Evolutionary conservation across 1,140 invertebrate genomes (phyloP), one percentile per base, ranked within the genome.

Genomic region (Brachionus manjavacas): DNA sequence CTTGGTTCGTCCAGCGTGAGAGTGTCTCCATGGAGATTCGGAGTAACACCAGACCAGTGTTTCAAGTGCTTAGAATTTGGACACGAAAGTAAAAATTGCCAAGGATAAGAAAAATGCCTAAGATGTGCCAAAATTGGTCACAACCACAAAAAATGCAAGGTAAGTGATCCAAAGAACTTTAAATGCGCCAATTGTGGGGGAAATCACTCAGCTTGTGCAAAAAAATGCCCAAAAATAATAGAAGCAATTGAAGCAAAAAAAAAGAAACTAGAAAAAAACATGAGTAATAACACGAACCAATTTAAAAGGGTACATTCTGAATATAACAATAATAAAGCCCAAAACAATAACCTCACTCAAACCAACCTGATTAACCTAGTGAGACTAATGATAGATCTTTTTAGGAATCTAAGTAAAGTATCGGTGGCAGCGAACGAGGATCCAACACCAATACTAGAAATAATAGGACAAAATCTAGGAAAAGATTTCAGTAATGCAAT

Each of bases 1-100:
- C 28, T 70, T 16, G 66, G 66, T 16, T 31, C 66, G 14, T 70
- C 66, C 28, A 35, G 6, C 66, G 35, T 70, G 14, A 70, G 66
- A 70, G 66, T 70, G 11, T 70, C 66, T 35, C 66, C 66, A 31
- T 70, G 66, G 66, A 70, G 66, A 70, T 70, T 70, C 66, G 66
- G 66, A 16, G 28, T 39, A 16, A 35, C 66, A 35, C 66, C 66
- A 16, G 66, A 70, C 66, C 66, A 70, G 35, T 70, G 66, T 70
- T 70, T 39, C 31, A 70, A 70, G 35, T 70, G 66, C 31, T 35
- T 70, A 35, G 66, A 70, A 70, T 70, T 70, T 39, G 28, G 66
- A 16, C 66, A 70, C 31, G 28, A 31, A 70, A 70, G 66, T n/a
- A 31, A 70, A 70, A 70, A 39, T 35, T 70, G 66, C 31, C n/a